Evolutionary conservation across 1,140 invertebrate genomes (phyloP).

Genomic region (Polypedilum pembai): DNA sequence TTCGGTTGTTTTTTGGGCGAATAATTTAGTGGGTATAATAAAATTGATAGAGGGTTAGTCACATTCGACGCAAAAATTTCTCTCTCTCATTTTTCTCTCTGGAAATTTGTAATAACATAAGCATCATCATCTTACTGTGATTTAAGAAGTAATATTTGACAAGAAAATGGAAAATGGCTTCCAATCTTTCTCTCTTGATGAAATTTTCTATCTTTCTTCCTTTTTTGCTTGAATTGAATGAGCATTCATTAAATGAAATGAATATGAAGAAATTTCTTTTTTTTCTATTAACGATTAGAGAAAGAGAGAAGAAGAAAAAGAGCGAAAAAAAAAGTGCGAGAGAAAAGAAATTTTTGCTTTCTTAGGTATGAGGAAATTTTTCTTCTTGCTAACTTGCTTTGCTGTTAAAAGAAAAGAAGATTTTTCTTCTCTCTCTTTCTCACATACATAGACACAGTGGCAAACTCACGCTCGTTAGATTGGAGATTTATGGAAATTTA

Average conservation of each 20-base stretch:
- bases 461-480: too few relatives aligned
- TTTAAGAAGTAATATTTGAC: not conserved
- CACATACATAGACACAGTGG: too few relatives aligned
- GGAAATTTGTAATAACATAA: not conserved
- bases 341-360: too few relatives aligned
- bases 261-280: not conserved
- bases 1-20: constrained; percentile 5
- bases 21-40: constrained; percentile 27
- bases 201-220: not conserved
- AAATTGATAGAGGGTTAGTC: constrained; percentile 26
- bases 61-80: not conserved
- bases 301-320: not conserved
- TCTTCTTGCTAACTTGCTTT: too few relatives aligned
- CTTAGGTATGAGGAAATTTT: too few relatives aligned
- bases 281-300: not conserved
- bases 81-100: constrained; percentile 8
- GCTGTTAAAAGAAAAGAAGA: too few relatives aligned
- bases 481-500: too few relatives aligned
- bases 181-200: not conserved
- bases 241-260: constrained; percentile 7
- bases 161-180: constrained; percentile 9
- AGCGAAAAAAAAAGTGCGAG: not conserved
- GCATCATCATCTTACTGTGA: not conserved
- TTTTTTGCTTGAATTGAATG: not conserved
- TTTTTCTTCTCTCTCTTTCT: too few relatives aligned